Evolutionary conservation across 92 coral and sea anemone species (phyloP), one percentile per base, ranked within the genome.

Genomic region (Phenganax marumi): DNA sequence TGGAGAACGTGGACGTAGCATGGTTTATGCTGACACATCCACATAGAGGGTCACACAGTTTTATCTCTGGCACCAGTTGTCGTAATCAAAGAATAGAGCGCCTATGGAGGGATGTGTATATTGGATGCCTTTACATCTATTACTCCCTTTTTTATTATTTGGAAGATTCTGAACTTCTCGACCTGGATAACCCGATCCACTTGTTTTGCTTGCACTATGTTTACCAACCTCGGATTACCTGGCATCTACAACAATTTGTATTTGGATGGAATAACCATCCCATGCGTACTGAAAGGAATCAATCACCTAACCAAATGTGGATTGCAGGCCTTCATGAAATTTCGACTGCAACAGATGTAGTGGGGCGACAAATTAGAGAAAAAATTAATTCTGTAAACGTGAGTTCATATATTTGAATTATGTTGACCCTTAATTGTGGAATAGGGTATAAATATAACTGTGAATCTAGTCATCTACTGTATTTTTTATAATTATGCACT

Each of bases 141-240:
- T 89, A 86, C 71, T 83, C 87, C 52, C 85, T 79, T 51, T 90
- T 88, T 62, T 80, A 88, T 58, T 63, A 81, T 50, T 33, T 87
- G 39, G 91, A 90, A 70, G 89, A 52, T 48, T 75, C 85, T 22
- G 91, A 88, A 76, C 73, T 80, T 55, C 50, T 90, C 51, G 85
- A 90, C 68, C 51, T 85, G 66, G 62, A 81, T 22, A 21, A 82
- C 88, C 70, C 75, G 18, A 63, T 85, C 64, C 81, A 90, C 55
- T 68, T 88, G 81, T 90, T 87, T 60, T 88, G 89, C 68, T 66
- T 90, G 68, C 93, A 90, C 68, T 88, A 88, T 61, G 73, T 88
- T 54, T 90, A 53, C 81, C 76, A 88, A 76, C 86, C 91, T 80
- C 73, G 88, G 77, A 88, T 88, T 46, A 81, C 84, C 56, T 71